Conservation (phyloP, 2,797 vertebrate species). For the Spinus olivaceus region DNA sequence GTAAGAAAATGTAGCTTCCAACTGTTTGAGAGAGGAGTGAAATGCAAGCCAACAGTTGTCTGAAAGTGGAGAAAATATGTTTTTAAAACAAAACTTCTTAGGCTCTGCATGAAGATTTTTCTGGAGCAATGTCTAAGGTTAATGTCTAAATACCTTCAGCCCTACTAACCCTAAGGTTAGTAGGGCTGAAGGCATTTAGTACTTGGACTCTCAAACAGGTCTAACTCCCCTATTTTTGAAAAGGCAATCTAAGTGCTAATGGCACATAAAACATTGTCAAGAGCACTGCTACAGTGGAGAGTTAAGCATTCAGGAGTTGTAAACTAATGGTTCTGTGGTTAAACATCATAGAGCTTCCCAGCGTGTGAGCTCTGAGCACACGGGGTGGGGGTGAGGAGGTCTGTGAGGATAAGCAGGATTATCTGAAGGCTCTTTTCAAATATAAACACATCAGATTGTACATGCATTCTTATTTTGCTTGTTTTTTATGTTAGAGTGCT, state of each 20-base stretch:
- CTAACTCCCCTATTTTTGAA: not conserved
- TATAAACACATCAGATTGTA: not conserved
- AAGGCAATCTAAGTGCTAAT: not conserved
- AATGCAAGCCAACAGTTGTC: not conserved
- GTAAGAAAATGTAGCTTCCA: not conserved
- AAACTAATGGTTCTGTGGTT: not conserved
- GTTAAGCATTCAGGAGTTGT: not conserved
- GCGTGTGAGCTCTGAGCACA: not conserved
- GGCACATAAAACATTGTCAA: not conserved
- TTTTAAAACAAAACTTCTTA: not conserved
- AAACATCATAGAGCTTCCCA: not conserved
- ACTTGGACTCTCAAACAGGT: not conserved
- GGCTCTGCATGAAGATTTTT: not conserved
- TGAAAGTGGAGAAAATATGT: not conserved
- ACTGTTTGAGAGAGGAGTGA: not conserved
- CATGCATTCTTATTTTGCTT: conserved; percentile 4
- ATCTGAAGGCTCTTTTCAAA: not conserved
- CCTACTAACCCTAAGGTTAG: not conserved
- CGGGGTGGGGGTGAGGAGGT: not conserved
- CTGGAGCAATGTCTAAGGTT: not conserved
- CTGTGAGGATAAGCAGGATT: not conserved
- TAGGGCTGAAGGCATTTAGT: not conserved
- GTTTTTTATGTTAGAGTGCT: not conserved
- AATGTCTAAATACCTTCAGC: too few species aligned
- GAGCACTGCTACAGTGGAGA: not conserved